phyloP scores from a whole-genome alignment of 2,797 vertebrate species.

The Selene dorsalis region DNA sequence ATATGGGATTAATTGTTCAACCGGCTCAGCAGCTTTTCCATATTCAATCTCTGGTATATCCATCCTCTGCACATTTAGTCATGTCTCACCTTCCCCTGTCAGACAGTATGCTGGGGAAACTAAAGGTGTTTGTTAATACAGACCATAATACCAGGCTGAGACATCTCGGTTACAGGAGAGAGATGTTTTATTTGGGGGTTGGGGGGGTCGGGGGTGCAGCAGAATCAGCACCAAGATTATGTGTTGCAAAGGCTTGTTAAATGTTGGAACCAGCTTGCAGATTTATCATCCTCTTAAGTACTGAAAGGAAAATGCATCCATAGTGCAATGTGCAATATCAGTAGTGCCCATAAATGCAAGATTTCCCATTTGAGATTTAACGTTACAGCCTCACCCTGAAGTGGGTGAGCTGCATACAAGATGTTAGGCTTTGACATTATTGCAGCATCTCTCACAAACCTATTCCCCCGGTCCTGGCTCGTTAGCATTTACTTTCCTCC shows the following conservation, averaged over 20 bases:
- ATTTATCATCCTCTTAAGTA: conserved; percentile 68
- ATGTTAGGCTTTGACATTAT: conserved; percentile 68
- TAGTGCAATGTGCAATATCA: conserved; percentile 58
- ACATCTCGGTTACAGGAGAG: conserved; percentile 27
- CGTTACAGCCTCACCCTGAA: conserved; percentile 62
- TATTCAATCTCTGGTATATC: conserved; percentile 67
- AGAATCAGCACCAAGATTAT: conserved; percentile 47
- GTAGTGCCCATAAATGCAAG: conserved; percentile 57
- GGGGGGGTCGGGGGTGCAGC: conserved; percentile 16
- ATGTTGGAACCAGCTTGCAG: conserved; percentile 47
- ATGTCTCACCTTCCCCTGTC: conserved; percentile 68
- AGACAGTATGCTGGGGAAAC: conserved; percentile 42
- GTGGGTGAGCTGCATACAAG: conserved; percentile 63
- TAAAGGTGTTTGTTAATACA: conserved; percentile 41
- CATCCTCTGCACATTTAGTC: conserved; percentile 64
- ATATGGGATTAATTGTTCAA: conserved; percentile 80
- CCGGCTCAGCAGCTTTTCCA: conserved; percentile 71
- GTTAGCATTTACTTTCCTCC: conserved; percentile 70
- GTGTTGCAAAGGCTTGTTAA: conserved; percentile 48
- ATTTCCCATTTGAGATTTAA: conserved; percentile 66
- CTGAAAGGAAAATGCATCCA: conserved; percentile 63
- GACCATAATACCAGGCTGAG: conserved; percentile 19
- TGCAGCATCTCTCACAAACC: conserved; percentile 68
- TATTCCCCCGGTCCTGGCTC: conserved; percentile 62
- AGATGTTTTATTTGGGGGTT: conserved; percentile 48